Base-by-base conservation (phyloP, 2,888 invertebrate genomes). In the Tachystola acroxantha region DNA sequence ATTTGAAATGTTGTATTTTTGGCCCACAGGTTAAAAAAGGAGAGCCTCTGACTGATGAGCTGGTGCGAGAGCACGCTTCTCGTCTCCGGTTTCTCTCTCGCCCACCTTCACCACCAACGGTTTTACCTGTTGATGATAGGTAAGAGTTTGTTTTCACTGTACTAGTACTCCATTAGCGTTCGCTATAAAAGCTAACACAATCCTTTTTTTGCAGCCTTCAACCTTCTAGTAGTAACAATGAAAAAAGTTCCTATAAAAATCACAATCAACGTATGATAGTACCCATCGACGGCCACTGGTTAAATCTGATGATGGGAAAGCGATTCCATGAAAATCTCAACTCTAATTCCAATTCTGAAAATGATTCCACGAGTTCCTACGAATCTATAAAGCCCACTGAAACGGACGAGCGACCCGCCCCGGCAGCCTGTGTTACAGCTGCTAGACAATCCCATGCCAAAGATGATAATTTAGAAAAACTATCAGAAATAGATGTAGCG, bases 301-400 rank as follows among this genome's bases (percentile, higher is more conserved):
- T 88, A 39, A 89, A 88, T 49, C 64, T 90, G 25, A 90, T 91
- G 90, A 89, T 88, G 88, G 91, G 91, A 33, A 87, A 88, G 46
- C 78, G 89, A 30, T 91, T 91, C 68, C 86, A 87, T 42, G 82
- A 85, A 55, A 86, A 81, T 53, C 71, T 84, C 34, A 82, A 76
- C 46, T 85, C 78, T 1, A 85, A 86, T 45, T 82, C 80, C 1
- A 82, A 85, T 54, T 86, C 86, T 7, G 88, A 88, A 59, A 88
- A 88, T 42, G 84, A 84, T 52, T 82, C 86, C 25, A 89, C 90
- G 29, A 89, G 90, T 72, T 87, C 88, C 52, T 87, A 81, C 44
- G 86, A 86, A 53, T 79, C 79, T 36, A 57, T 64, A 25, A 88
- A 85, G 52, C 69, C 61, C 10, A 67, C 57, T 7, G 85, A 86